Percentiles rank a stretch among this genome's conserved stretches.
Evolutionary conservation across 35 echinoderm and acorn worm genomes (phyloP).

Genomic region (Patiria miniata): DNA sequence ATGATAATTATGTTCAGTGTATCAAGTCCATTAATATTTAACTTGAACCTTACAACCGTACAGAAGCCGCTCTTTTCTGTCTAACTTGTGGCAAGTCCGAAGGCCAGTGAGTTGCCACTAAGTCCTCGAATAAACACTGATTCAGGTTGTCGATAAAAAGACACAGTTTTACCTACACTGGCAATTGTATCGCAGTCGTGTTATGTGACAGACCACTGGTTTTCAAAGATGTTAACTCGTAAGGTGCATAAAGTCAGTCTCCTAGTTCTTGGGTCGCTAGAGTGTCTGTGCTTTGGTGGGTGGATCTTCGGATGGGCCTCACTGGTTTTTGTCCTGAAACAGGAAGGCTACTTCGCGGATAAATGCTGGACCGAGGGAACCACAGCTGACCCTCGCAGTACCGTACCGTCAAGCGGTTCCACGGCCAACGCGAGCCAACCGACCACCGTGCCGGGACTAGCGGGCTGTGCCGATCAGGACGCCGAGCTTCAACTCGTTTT

Average conservation of each 20-base stretch:
- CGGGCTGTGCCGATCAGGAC: not conserved
- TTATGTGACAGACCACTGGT: not conserved
- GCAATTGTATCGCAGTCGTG: no score
- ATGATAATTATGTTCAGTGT: no score
- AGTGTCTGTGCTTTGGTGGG: not conserved
- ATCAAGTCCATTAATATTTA: no score
- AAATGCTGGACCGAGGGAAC: not conserved
- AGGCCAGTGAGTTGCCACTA: no score
- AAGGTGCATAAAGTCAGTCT: not conserved
- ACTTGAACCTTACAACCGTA: no score
- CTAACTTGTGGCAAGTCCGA: no score
- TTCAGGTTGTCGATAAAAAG: no score
- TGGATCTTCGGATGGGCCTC: constrained; percentile 12
- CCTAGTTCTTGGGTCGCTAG: not conserved
- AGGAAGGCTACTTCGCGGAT: constrained; percentile 3
- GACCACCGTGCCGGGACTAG: not conserved
- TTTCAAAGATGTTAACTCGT: not conserved
- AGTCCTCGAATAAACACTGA: no score
- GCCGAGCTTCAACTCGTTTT: not conserved
- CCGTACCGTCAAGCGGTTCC: not conserved
- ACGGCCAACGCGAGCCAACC: no score
- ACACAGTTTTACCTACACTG: no score
- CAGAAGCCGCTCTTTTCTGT: no score
- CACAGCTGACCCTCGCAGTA: not conserved
- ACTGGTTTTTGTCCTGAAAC: constrained; percentile 5